phyloP scores from a whole-genome alignment of 2,888 invertebrate genomes.

The Drosophila antonietae region DNA sequence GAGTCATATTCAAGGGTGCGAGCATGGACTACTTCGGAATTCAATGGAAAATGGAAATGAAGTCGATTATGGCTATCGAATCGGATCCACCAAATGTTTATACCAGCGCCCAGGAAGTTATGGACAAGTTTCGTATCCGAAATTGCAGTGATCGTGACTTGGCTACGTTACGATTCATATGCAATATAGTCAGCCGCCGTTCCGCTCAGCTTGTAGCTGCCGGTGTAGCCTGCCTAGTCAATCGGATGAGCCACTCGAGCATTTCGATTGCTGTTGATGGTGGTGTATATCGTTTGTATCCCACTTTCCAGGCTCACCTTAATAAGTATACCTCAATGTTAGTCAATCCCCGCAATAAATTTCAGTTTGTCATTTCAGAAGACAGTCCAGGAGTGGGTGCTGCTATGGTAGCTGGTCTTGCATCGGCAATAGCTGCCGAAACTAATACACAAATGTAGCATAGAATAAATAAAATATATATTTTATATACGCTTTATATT shows the following conservation, averaged over 20 bases:
- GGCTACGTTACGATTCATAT: slow-evolving; percentile 94
- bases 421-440: slow-evolving; percentile 78
- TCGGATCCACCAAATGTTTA: slow-evolving; percentile 91
- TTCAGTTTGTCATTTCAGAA: slow-evolving; percentile 53
- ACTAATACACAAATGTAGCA: neutral
- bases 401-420: slow-evolving; percentile 85
- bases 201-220: slow-evolving; percentile 96
- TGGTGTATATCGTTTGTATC: slow-evolving; percentile 62
- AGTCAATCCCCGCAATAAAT: slow-evolving; percentile 26
- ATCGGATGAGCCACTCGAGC: slow-evolving; percentile 42
- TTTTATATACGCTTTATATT: too few relatives aligned
- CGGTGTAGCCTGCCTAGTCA: slow-evolving; percentile 87
- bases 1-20: slow-evolving; percentile 82
- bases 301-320: slow-evolving; percentile 40
- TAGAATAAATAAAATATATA: neutral
- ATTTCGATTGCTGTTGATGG: slow-evolving; percentile 61
- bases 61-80: slow-evolving; percentile 98
- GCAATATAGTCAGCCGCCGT: slow-evolving; percentile 93
- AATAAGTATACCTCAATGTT: slow-evolving; percentile 26
- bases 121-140: slow-evolving; percentile 89
- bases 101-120: slow-evolving; percentile 90
- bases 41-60: slow-evolving; percentile 92
- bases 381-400: slow-evolving; percentile 72
- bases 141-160: slow-evolving; percentile 94
- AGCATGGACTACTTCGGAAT: slow-evolving; percentile 46